A percentile compares a stretch with the other conserved stretches of the same genome.
Conservation (phyloP, 2,113 vertebrate species). For the Semnornis frantzii region DNA sequence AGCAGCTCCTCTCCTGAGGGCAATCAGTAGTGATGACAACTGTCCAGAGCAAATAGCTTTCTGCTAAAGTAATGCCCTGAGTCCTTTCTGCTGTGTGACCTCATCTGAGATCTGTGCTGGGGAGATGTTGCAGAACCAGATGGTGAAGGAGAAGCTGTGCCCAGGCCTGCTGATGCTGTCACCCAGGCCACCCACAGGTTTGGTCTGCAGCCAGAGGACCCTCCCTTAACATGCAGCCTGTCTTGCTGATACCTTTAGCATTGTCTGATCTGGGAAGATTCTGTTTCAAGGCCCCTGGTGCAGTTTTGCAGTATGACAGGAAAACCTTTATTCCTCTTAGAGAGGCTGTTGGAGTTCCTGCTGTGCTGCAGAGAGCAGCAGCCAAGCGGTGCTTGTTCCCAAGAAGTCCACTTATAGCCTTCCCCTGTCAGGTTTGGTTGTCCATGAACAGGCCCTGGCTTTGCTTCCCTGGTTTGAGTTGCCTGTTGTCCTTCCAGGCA, state of each 20-base stretch:
- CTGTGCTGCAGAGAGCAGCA: neutral
- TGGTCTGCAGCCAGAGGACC: neutral
- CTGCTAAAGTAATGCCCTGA: constrained; percentile 12
- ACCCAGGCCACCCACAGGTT: neutral
- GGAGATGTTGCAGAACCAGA: neutral
- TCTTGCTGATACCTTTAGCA: neutral
- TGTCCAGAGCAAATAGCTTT: constrained; percentile 53
- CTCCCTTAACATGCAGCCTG: neutral
- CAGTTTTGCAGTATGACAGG: neutral
- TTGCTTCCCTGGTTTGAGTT: neutral
- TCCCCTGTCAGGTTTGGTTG: neutral
- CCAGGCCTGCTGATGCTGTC: neutral
- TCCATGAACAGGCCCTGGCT: neutral
- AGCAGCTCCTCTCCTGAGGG: neutral
- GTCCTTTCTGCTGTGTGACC: neutral
- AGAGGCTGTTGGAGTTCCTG: neutral
- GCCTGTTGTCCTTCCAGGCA: constrained; percentile 75
- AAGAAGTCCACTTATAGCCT: neutral
- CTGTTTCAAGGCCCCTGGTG: neutral
- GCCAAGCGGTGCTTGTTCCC: neutral
- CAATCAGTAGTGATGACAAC: constrained; percentile 1
- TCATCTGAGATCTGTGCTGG: neutral
- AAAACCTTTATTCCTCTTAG: neutral
- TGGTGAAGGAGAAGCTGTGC: neutral
- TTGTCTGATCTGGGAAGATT: neutral